Conservation (phyloP, 2,113 vertebrate genomes). For the Callaeas wilsoni region DNA sequence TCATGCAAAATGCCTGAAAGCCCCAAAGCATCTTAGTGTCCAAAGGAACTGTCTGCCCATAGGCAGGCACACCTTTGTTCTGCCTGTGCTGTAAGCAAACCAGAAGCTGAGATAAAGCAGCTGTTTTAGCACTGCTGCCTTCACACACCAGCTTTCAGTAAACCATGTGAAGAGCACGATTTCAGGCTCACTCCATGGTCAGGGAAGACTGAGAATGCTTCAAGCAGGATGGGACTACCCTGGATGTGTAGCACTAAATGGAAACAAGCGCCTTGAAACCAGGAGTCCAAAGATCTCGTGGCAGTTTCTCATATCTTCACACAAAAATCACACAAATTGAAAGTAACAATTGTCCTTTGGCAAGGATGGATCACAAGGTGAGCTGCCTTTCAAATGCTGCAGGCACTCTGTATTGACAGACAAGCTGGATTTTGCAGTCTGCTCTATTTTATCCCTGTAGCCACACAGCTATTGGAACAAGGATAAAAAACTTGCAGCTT, state of each 20-base stretch:
- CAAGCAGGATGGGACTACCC: neutral
- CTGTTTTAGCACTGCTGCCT: neutral
- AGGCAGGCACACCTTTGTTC: neutral
- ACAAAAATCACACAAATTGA: neutral
- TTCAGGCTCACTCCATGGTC: neutral
- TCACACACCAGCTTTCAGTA: neutral
- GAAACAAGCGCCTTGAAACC: neutral
- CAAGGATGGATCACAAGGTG: neutral
- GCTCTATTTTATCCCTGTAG: neutral
- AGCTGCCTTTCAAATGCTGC: neutral
- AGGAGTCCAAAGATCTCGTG: neutral
- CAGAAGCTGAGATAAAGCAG: neutral
- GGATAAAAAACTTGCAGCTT: neutral
- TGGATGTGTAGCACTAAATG: neutral
- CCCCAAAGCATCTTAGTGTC: neutral
- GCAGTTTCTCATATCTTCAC: neutral
- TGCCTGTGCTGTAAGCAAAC: neutral
- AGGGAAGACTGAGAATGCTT: neutral
- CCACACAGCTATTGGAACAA: neutral
- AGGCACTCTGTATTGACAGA: neutral
- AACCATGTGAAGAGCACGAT: rapidly evolving
- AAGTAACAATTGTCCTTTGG: neutral
- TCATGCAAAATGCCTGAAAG: neutral
- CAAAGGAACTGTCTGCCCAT: neutral
- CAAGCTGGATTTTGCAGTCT: neutral